Evolutionary conservation across 2,113 vertebrate genomes (phyloP).

Genomic region (Oncorhynchus mykiss): DNA sequence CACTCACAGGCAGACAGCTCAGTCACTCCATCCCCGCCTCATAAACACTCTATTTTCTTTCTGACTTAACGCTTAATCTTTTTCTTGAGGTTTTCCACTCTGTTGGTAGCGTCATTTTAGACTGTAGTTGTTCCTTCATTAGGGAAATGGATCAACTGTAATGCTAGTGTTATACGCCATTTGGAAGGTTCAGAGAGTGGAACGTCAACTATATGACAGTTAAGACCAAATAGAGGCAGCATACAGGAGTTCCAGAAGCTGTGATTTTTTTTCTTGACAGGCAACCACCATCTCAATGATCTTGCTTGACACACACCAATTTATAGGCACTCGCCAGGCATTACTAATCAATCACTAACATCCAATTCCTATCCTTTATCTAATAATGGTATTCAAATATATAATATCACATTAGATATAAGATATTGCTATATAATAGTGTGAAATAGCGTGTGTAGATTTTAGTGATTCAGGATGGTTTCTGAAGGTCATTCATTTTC

Average conservation of each 20-base stretch:
- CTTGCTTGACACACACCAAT: neutral
- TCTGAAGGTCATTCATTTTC: conserved; percentile 34
- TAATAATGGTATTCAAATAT: too few relatives aligned
- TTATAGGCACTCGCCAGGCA: neutral
- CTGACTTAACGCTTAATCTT: conserved; percentile 7
- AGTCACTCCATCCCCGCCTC: conserved; percentile 26
- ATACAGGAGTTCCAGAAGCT: too few relatives aligned
- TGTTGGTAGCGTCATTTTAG: neutral
- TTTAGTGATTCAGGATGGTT: conserved; percentile 41
- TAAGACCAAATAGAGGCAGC: too few relatives aligned
- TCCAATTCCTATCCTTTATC: too few relatives aligned
- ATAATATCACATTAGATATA: neutral
- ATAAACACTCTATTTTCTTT: conserved; percentile 42
- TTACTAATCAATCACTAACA: too few relatives aligned
- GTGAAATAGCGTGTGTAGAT: conserved; percentile 7
- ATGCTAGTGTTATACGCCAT: too few relatives aligned
- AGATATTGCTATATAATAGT: neutral
- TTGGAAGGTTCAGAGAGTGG: too few relatives aligned
- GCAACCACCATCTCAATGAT: too few relatives aligned
- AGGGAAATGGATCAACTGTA: too few relatives aligned
- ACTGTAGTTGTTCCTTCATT: too few relatives aligned
- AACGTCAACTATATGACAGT: too few relatives aligned
- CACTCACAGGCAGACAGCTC: conserved; percentile 24
- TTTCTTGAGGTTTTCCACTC: conserved; percentile 4
- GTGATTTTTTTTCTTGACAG: too few relatives aligned